Evolutionary conservation across 2,888 invertebrate genomes (phyloP), one percentile per base, ranked within the genome.

Genomic region (Antitype chi): DNA sequence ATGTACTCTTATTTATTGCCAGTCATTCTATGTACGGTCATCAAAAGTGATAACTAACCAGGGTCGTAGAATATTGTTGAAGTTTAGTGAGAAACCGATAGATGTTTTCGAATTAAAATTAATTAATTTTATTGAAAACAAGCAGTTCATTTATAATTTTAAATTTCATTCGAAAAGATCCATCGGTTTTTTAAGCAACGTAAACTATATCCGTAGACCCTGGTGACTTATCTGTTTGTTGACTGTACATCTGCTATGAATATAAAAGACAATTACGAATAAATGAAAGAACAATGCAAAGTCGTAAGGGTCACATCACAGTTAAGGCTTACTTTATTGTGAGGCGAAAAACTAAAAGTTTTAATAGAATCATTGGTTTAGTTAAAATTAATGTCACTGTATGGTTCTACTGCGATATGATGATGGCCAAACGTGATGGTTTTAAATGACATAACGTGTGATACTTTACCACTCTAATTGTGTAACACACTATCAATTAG

Each of bases 281-380:
- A 57, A 64, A 71, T 68, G 25, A 17, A 52, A 49, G 23, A 76
- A 73, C 85, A 81, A 85, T 68, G 55, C 76, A 81, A 81, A 53
- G 73, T 68, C 67, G 17, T 76, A 38, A 57, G 23, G 70, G 85
- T 60, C 67, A 66, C 7, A 13, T 64, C 49, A 59, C 9, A 47
- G 11, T 69, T 9, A 6, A 17, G 38, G 4, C 17, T n/a, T 8
- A 15, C 2, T 25, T 25, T 47, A 64, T 25, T 25, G 6, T 20
- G 25, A 47, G 7, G 13, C 20, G 25, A 43, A 13, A 13, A 28
- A 23, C 4, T 13, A 66, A 25, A 23, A 4, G 25, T 13, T 49
- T 25, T 20, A 25, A 47, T 25, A 20, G 47, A 66, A 25, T 47
- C 25, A 13, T 47, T 2, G 8, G 8, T 25, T 28, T 20, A 20